Conservation (phyloP, 2,888 invertebrate species). For the Tubiluchus corallicola region DNA sequence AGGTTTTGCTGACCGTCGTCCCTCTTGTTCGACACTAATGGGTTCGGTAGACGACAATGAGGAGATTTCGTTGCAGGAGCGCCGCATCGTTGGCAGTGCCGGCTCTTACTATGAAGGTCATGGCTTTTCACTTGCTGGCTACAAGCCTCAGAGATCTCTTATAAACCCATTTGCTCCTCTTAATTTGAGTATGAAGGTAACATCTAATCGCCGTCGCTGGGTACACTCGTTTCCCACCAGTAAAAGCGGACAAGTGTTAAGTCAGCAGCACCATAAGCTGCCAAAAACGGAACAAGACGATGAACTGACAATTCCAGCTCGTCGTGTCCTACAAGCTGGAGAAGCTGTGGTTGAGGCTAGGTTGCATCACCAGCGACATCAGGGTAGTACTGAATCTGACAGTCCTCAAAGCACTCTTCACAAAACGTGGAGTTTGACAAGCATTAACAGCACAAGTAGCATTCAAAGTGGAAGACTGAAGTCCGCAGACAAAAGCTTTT, state of each 20-base stretch:
- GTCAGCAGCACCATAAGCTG: background rate
- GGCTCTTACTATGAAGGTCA: slow-evolving; percentile 18
- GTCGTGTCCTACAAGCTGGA: background rate
- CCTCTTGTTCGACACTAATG: no score
- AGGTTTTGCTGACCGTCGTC: no score
- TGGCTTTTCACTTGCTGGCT: slow-evolving; percentile 16
- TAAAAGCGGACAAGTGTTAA: background rate
- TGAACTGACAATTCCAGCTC: background rate
- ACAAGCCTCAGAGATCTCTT: slow-evolving; percentile 34
- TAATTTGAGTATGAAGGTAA: slow-evolving; percentile 83
- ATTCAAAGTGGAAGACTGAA: no score
- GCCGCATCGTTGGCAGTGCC: slow-evolving; percentile 23
- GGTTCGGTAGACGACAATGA: no score
- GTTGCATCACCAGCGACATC: background rate
- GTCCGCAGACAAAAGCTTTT: no score
- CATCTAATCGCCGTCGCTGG: slow-evolving; percentile 87
- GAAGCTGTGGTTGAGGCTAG: slow-evolving; percentile 15
- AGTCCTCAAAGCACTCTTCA: background rate
- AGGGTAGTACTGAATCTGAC: slow-evolving; percentile 10
- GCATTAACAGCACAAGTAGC: background rate
- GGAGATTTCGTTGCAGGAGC: no score
- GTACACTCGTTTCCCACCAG: slow-evolving; percentile 94
- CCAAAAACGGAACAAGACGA: background rate
- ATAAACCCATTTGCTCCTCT: slow-evolving; percentile 98
- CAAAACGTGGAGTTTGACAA: background rate